Conservation (phyloP, 2,888 invertebrate species). For the Caenorhabditis sp. region DNA sequence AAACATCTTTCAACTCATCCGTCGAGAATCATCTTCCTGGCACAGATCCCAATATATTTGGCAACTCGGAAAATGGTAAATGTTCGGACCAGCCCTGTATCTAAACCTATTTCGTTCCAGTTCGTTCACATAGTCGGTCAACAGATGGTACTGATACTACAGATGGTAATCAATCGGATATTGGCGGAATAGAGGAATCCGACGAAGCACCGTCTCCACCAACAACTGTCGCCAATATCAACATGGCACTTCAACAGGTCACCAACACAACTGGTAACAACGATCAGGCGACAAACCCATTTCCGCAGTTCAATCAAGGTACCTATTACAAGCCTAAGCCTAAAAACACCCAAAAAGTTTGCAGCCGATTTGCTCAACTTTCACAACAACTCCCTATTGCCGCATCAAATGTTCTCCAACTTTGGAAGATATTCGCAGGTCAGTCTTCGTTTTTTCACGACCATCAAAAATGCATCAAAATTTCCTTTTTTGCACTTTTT, state of each 20-base stretch:
- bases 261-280: slow-evolving; percentile 1
- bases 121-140: slow-evolving; percentile 21
- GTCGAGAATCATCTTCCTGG: neutral
- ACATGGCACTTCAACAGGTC: slow-evolving; percentile 40
- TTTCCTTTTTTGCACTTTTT: neutral
- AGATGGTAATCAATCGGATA: slow-evolving; percentile 36
- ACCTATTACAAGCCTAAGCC: neutral
- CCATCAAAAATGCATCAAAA: neutral
- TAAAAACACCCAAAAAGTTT: no score
- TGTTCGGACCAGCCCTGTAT: neutral
- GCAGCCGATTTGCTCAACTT: slow-evolving; percentile 50
- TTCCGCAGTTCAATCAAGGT: slow-evolving; percentile 40
- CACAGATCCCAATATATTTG: neutral
- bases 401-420: slow-evolving; percentile 54
- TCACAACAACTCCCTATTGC: slow-evolving; percentile 51
- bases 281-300: slow-evolving; percentile 19
- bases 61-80: neutral
- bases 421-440: slow-evolving; percentile 47
- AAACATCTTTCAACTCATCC: neutral
- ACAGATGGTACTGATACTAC: slow-evolving; percentile 41
- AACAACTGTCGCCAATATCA: slow-evolving; percentile 41
- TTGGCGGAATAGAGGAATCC: slow-evolving; percentile 21
- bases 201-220: slow-evolving; percentile 29
- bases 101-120: neutral
- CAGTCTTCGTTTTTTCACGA: neutral